These are phyloP conservation scores for Lepidocyrtoides sp. DNA, from an alignment of 2,888 invertebrate genomes.

Conservation along the genomic window DNA sequence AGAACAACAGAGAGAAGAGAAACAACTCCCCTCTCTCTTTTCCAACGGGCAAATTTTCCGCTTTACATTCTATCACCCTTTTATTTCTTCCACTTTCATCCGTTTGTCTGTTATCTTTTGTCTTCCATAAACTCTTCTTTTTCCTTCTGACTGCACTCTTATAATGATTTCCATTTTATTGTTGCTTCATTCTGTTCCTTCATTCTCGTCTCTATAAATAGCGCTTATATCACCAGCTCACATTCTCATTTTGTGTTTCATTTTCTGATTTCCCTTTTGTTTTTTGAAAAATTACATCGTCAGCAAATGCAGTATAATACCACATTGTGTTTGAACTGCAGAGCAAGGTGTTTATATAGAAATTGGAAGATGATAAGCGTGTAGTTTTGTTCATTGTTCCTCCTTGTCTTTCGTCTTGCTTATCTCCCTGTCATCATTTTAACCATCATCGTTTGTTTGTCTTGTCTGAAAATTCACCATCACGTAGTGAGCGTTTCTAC, in stretches of 20 bases:
- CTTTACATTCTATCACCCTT: conserved; percentile 25
- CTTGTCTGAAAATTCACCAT: no score
- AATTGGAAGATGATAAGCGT: no score
- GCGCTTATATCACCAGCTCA: neutral
- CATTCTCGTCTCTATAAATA: conserved; percentile 25
- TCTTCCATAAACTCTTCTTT: neutral
- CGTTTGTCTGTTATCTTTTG: conserved; percentile 8
- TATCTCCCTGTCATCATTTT: neutral
- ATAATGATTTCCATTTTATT: conserved; percentile 46
- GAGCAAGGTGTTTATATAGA: no score
- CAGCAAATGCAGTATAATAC: no score
- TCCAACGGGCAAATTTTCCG: conserved; percentile 44
- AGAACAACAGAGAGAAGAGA: neutral
- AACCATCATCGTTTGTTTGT: neutral
- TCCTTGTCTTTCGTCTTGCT: neutral
- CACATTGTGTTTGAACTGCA: no score
- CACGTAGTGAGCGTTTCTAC: no score
- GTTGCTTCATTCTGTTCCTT: neutral
- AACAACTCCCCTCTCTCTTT: neutral
- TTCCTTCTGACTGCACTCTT: neutral
- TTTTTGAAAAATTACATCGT: no score
- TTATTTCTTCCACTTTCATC: neutral
- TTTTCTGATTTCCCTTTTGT: neutral
- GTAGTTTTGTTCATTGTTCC: no score
- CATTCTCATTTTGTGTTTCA: neutral